Base-by-base conservation (phyloP, 64 coral and sea anemone species). In the Catalaphyllia jardinei region DNA sequence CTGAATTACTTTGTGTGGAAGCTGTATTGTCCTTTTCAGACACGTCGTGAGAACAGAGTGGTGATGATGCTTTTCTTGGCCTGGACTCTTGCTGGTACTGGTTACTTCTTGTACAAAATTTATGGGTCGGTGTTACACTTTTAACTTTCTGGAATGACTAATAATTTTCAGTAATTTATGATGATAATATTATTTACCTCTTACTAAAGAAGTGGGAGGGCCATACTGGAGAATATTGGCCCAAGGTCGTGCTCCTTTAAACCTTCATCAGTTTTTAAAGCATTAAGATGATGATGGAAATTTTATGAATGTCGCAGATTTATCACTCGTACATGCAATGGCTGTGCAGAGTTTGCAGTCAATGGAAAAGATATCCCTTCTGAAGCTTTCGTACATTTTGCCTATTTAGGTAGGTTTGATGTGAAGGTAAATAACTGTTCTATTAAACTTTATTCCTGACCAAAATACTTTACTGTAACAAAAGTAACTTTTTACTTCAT, bases 341-440 rank as follows among this genome's bases (percentile, higher is more conserved):
- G 94, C 46, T 96, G 94, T 76, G 19, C 73, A 77, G 94, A 96
- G 78, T 93, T 96, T 90, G 78, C 82, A 75, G 25, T 80, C 24
- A 93, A 76, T 75, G 94, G 94, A 63, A 79, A 96, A 59, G 94
- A 96, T 79, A 96, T 96, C 54, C 94, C 90, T 28, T 76, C 52
- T 18, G 94, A 96, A 69, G 94, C 94, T 4, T 80, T 96, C 10
- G 69, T 93, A 57, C 94, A 96, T 77, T 96, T 96, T 82, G 88
- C 82, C 19, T 96, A 96, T 33, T 57, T 96, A 86, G 91, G 94
- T 96, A 87, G 87, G 87, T 29, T 52, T 18, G 14, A 52, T 4
- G 20, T 55, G 3, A 54, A n/a, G n/a, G n/a, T n/a, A n/a, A n/a
- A n/a, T n/a, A n/a, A n/a, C n/a, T n/a, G n/a, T n/a, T n/a, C n/a